Base-by-base conservation (phyloP, 2,888 invertebrate genomes). In the Platerodrilus igneus region DNA sequence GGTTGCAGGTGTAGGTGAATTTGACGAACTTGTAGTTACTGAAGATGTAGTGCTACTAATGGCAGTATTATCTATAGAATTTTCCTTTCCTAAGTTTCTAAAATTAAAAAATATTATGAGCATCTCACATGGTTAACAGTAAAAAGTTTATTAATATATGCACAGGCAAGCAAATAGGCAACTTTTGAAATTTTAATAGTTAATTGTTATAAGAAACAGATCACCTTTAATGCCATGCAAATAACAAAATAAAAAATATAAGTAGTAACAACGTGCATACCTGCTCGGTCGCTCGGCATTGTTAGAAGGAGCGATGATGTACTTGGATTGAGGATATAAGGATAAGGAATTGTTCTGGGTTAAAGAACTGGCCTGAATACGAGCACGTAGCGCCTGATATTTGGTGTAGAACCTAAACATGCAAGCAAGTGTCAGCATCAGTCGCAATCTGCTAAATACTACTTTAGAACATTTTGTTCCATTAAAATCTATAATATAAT, bases 281-380 rank as follows among this genome's bases (percentile, higher is more conserved):
- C 64, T 66, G 64, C 58, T 56, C 53, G 60, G 59, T 55, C 58
- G 58, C 52, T 59, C 56, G 54, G 58, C 52, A 47, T 50, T 52
- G 51, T 54, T 51, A 52, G 53, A 53, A 43, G 49, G 52, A 48
- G 58, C 56, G 50, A 63, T 59, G 54, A 64, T 61, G 52, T 57
- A 59, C 47, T 61, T 59, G 53, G 61, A 60, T 50, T 57, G 52
- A 51, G 44, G 52, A 45, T 47, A 53, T 45, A 50, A 53, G 51
- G 53, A 54, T 50, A 44, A 51, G 55, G 50, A 45, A 77, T 71
- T 84, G 77, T 38, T 28, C 65, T 81, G 79, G 57, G 85, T 83
- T 70, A 83, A 85, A 72, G 85, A 85, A 62, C 82, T 81, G 67
- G 87, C 86, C 78, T 86, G 86, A 73, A 89, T 88, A 73, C 88